phyloP scores from a whole-genome alignment of 2,888 invertebrate genomes.

The Cryptus armator region DNA sequence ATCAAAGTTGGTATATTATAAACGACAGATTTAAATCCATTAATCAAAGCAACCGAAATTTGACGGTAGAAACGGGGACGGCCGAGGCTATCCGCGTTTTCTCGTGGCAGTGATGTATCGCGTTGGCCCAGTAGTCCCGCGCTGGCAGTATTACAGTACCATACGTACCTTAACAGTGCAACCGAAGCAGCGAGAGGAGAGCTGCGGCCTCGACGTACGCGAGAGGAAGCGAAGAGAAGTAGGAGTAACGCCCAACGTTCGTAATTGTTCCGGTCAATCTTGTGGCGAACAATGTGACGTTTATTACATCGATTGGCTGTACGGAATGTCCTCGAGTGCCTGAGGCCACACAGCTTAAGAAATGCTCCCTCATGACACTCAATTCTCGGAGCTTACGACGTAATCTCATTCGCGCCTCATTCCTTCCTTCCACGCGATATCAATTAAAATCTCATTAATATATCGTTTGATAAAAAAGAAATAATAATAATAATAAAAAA shows the following conservation, averaged over 20 bases:
- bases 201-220: not conserved
- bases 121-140: slow-evolving; percentile 42
- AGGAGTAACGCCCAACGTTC: slow-evolving; percentile 50
- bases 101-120: slow-evolving; percentile 70
- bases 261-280: slow-evolving; percentile 66
- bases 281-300: slow-evolving; percentile 53
- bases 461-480: not conserved
- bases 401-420: not conserved
- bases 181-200: slow-evolving; percentile 24
- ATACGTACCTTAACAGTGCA: not conserved
- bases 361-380: not conserved
- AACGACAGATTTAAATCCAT: slow-evolving; percentile 70
- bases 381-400: not conserved
- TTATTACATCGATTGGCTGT: slow-evolving; percentile 53
- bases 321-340: slow-evolving; percentile 25
- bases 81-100: slow-evolving; percentile 52
- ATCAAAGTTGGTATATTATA: slow-evolving; percentile 61
- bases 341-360: slow-evolving; percentile 21
- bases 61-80: slow-evolving; percentile 57
- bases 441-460: slow-evolving; percentile 11
- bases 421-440: not conserved
- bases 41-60: slow-evolving; percentile 68
- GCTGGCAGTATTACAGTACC: slow-evolving; percentile 34
- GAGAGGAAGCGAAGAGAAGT: not conserved
- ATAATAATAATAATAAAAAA: not conserved